Base-by-base conservation (phyloP, 2,888 invertebrate genomes). In the Acrobeloides nanus region DNA sequence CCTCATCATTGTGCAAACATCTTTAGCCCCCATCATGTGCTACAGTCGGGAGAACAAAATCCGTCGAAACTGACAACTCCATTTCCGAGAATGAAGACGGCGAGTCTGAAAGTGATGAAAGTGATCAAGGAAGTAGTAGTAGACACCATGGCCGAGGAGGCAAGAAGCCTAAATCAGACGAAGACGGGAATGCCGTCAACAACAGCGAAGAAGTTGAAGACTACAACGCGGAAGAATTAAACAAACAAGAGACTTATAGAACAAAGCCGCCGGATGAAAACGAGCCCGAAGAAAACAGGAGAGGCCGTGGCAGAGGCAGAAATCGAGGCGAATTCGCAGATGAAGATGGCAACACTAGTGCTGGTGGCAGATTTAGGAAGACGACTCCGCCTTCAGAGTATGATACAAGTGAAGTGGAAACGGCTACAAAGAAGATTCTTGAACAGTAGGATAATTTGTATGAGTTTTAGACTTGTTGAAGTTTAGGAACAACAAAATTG, bases 21-120 rank as follows among this genome's bases (percentile, higher is more conserved):
- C n/a, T n/a, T 35, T 44, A 60, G 60, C 60, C 60, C n/a, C 60
- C 60, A 10, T 31, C 45, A n/a, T 60, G 60, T 43, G 59, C 60
- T 12, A 46, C 53, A 17, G 51, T n/a, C n/a, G n/a, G n/a, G n/a
- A n/a, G n/a, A n/a, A n/a, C n/a, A n/a, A n/a, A n/a, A n/a, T n/a
- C 33, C 4, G 33, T 20, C 5, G 20, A 17, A 10, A 34, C 23
- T 3, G 20, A 4, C 5, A 15, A n/a, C 38, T n/a, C 4, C 5
- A 10, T 8, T 25, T 24, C 18, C 23, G 48, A 43, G 18, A 35
- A 29, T 15, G 44, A 41, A 17, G 46, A 24, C 2, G 21, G 6
- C 20, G 26, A 23, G 15, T 31, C 8, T 15, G 43, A 4, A 17
- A 41, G 25, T 5, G 45, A 21, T n/a, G 15, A n/a, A 27, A 7